Conservation (phyloP, 2,113 vertebrate genomes). For the Anser brachyrhynchus region DNA sequence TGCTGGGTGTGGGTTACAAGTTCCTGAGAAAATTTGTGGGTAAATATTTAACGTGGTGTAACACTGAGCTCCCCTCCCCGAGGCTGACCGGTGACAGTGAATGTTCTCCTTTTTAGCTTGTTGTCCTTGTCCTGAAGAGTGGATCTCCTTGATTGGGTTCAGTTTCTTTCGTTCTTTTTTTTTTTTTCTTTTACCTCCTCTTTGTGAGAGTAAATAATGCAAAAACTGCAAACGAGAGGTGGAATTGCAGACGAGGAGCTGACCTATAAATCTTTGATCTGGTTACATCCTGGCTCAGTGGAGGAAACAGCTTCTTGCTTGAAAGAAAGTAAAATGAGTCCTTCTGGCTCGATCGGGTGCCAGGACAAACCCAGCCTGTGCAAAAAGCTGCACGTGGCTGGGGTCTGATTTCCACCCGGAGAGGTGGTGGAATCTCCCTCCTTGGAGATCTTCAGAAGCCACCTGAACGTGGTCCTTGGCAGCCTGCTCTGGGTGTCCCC, state of each 20-base stretch:
- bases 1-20: neutral
- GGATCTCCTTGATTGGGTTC: neutral
- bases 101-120: neutral
- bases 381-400: neutral
- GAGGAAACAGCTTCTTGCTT: neutral
- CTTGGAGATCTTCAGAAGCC: no score
- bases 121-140: neutral
- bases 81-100: neutral
- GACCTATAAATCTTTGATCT: slow-evolving; percentile 43
- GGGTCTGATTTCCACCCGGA: neutral
- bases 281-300: neutral
- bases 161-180: accelerated
- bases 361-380: neutral
- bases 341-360: neutral
- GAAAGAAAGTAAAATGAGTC: neutral
- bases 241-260: slow-evolving; percentile 57
- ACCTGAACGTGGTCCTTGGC: no score
- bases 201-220: slow-evolving; percentile 55
- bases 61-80: neutral
- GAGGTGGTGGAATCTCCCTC: no score
- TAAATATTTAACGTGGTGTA: neutral
- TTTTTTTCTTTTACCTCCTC: neutral
- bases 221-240: slow-evolving; percentile 32
- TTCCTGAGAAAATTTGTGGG: slow-evolving; percentile 12
- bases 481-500: no score